phyloP scores from a whole-genome alignment of 92 coral and sea anemone genomes.

The Chrysogorgia sp. region DNA sequence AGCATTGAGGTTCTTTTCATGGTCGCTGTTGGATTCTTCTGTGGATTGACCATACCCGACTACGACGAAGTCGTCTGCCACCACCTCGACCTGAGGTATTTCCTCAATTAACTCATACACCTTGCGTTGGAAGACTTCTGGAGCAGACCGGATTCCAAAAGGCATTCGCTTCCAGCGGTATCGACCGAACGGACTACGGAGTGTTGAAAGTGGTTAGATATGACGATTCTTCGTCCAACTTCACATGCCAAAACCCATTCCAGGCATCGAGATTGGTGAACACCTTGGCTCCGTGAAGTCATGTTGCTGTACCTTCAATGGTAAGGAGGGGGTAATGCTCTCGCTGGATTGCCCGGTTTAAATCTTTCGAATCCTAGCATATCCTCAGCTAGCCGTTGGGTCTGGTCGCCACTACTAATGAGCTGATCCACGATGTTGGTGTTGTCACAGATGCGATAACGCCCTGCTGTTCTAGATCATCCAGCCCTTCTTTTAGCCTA shows the following conservation, averaged over 20 bases:
- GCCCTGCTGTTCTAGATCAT: too few relatives aligned
- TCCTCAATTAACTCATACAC: conserved; percentile 48
- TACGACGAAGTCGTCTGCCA: conserved; percentile 39
- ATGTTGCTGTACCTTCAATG: too few relatives aligned
- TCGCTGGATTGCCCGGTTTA: too few relatives aligned
- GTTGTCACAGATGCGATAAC: neutral
- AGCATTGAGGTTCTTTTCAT: conserved; percentile 54
- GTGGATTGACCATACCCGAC: conserved; percentile 39
- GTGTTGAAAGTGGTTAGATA: conserved; percentile 50
- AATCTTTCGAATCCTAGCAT: conserved; percentile 4
- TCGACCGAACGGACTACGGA: too few relatives aligned
- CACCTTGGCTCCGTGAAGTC: too few relatives aligned
- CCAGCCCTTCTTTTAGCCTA: conserved; percentile 39
- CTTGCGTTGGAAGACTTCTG: conserved; percentile 47
- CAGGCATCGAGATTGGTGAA: conserved; percentile 48
- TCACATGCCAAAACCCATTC: conserved; percentile 45
- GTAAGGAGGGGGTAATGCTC: too few relatives aligned
- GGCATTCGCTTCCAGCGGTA: conserved; percentile 25
- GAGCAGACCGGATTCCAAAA: too few relatives aligned
- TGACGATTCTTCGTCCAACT: conserved; percentile 40
- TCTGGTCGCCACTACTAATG: neutral
- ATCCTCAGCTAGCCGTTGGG: conserved; percentile 2
- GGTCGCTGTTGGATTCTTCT: conserved; percentile 41
- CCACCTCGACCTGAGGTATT: conserved; percentile 40
- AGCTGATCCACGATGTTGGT: conserved; percentile 30